Evolutionary conservation across 2,113 vertebrate genomes (phyloP).

Genomic region (Muscicapa adusta): DNA sequence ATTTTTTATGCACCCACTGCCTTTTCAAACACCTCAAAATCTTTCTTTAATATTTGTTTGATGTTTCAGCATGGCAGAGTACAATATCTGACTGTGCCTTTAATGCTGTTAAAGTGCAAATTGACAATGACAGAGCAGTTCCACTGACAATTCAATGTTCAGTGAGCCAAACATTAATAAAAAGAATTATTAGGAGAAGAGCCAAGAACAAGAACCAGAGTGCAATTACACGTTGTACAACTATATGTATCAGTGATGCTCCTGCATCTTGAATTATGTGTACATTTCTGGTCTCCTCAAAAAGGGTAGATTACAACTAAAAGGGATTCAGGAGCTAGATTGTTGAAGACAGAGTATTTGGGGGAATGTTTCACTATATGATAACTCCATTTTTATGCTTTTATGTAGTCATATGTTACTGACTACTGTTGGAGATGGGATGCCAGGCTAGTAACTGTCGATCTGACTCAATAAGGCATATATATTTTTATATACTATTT

Average conservation of each 20-base stretch:
- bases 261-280: not conserved
- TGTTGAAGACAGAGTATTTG: not conserved
- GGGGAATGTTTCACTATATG: not conserved
- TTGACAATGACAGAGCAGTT: not conserved
- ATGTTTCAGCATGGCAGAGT: not conserved
- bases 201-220: not conserved
- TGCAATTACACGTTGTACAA: not conserved
- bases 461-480: not conserved
- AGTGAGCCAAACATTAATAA: not conserved
- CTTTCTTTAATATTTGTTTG: not conserved
- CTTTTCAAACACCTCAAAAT: not conserved
- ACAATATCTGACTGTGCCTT: not conserved
- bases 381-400: not conserved
- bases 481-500: not conserved
- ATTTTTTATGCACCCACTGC: not conserved
- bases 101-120: not conserved
- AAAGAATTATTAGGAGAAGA: not conserved
- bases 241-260: rapidly evolving
- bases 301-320: not conserved
- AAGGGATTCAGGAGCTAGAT: not conserved
- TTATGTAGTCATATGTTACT: not conserved
- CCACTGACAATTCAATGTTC: not conserved
- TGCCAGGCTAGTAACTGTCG: not conserved
- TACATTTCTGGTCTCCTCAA: not conserved
- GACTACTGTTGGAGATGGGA: not conserved